Evolutionary conservation across 1,140 invertebrate species (phyloP).

Genomic region (Cherax quadricarinatus): DNA sequence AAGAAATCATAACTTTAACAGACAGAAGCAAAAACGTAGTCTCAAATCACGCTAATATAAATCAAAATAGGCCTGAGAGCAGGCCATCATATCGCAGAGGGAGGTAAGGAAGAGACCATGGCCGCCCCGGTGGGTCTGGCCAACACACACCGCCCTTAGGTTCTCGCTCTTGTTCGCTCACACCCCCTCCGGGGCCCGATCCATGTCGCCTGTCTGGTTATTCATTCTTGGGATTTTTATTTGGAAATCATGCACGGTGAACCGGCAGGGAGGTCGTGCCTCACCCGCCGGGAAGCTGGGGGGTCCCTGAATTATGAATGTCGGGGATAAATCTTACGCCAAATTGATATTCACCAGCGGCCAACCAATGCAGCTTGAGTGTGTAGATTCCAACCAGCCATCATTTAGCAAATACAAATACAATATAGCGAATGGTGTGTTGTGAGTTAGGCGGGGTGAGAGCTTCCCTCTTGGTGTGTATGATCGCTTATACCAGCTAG

Average conservation of each 20-base stretch:
- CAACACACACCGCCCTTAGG: constrained; percentile 13
- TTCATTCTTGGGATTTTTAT: constrained; percentile 61
- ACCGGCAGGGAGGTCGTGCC: constrained; percentile 6
- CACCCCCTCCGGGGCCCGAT: constrained; percentile 54
- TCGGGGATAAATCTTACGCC: constrained; percentile 28
- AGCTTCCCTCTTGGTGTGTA: background rate
- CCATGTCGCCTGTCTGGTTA: constrained; percentile 66
- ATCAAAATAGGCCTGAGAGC: background rate
- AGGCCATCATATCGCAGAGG: background rate
- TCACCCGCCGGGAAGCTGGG: constrained; percentile 27
- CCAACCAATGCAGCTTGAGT: constrained; percentile 15
- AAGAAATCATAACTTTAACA: background rate
- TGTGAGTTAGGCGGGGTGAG: background rate
- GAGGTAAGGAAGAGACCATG: constrained; percentile 22
- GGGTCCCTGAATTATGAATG: constrained; percentile 44
- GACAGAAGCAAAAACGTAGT: constrained; percentile 59
- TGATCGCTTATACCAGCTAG: too few relatives aligned
- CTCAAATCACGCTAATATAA: background rate
- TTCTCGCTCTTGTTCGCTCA: constrained; percentile 64
- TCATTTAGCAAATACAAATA: constrained; percentile 47
- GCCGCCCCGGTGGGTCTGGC: constrained; percentile 51
- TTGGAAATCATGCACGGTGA: constrained; percentile 61
- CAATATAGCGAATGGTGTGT: background rate
- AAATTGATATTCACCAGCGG: constrained; percentile 25
- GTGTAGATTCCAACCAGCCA: background rate